These are phyloP conservation scores for Cherax destructor DNA, from an alignment of 1,140 invertebrate genomes.

Conservation along the genomic window DNA sequence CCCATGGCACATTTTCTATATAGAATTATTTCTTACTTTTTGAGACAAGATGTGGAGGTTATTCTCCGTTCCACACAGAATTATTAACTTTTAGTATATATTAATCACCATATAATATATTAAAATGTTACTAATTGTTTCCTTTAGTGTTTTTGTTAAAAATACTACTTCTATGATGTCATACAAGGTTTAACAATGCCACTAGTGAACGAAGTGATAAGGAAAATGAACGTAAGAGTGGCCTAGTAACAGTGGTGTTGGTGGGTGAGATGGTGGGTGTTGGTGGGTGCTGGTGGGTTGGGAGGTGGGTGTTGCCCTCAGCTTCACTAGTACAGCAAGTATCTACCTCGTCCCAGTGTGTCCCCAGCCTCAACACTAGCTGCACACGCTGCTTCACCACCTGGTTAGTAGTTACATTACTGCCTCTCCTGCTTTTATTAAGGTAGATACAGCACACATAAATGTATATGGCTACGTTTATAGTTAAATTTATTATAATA, in stretches of 20 bases:
- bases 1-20: background rate
- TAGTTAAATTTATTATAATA: too few relatives aligned
- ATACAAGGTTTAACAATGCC: background rate
- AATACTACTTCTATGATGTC: too few relatives aligned
- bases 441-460: too few relatives aligned
- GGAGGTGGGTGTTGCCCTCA: too few relatives aligned
- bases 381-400: background rate
- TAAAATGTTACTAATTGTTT: too few relatives aligned
- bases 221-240: background rate
- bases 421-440: too few relatives aligned
- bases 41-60: background rate
- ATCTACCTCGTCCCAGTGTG: conserved; percentile 1
- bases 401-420: conserved; percentile 5
- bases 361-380: background rate
- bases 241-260: background rate
- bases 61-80: too few relatives aligned
- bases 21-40: background rate
- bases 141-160: too few relatives aligned
- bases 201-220: background rate
- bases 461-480: too few relatives aligned
- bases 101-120: too few relatives aligned
- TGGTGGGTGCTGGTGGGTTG: background rate
- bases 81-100: too few relatives aligned
- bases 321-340: too few relatives aligned
- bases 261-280: background rate